Percentiles rank a stretch among this genome's conserved stretches.
phyloP scores from a whole-genome alignment of 1,140 invertebrate species.

The Pinna nobilis region DNA sequence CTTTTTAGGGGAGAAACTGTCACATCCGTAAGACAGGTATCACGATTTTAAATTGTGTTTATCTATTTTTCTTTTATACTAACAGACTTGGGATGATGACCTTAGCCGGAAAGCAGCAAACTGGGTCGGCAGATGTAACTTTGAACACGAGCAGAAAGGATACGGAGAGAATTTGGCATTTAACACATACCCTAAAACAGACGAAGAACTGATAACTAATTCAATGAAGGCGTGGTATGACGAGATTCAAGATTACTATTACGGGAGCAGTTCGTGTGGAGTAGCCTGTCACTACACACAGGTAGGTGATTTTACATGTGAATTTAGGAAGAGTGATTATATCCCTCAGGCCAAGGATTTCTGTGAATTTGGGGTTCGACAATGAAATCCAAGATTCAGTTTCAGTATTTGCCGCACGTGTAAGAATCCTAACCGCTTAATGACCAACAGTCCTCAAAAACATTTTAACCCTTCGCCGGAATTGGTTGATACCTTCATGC shows the following conservation, averaged over 20 bases:
- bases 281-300: constrained; percentile 49
- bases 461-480: no score
- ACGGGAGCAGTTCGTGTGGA: constrained; percentile 13
- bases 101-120: constrained; percentile 40
- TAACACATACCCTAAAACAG: constrained; percentile 8
- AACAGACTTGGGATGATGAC: constrained; percentile 47
- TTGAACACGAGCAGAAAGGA: constrained; percentile 41
- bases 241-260: constrained; percentile 40
- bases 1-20: no score
- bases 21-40: no score
- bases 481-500: no score
- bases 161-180: constrained; percentile 49
- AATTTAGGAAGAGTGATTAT: no score
- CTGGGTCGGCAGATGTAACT: constrained; percentile 42
- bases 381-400: no score
- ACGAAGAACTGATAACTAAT: constrained; percentile 26
- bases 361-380: no score
- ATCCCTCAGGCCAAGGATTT: no score
- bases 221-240: constrained; percentile 40
- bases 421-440: no score
- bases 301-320: constrained; percentile 39
- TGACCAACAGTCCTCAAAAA: no score
- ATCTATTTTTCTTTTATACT: background rate
- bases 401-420: no score
- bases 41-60: background rate